These are phyloP conservation scores for Spizaetus ornatus DNA, from an alignment of 2,113 vertebrate genomes.

Conservation along the genomic window DNA sequence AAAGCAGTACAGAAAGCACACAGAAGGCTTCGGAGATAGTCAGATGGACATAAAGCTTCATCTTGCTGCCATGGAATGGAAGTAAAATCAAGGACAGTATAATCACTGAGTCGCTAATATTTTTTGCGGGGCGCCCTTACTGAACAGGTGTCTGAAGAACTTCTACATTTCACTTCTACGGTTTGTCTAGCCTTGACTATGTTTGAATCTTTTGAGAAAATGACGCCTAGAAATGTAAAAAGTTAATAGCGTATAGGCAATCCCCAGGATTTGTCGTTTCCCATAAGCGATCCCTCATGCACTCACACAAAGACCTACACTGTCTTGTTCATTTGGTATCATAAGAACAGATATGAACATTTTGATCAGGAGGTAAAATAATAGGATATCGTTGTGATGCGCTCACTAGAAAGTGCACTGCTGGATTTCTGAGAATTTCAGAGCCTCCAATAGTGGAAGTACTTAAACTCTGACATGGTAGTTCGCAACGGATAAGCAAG, in stretches of 20 bases:
- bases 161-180: neutral
- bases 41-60: neutral
- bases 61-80: neutral
- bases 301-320: neutral
- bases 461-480: neutral
- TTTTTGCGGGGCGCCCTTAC: neutral
- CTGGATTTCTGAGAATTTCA: neutral
- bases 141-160: neutral
- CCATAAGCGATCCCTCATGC: neutral
- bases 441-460: neutral
- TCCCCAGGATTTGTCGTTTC: neutral
- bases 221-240: neutral
- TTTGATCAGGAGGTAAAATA: neutral
- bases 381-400: too few species aligned
- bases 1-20: neutral
- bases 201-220: neutral
- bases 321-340: neutral
- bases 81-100: neutral
- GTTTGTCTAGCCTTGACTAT: neutral
- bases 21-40: neutral
- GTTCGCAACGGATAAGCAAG: neutral
- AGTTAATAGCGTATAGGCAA: fast-evolving
- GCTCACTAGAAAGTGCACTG: neutral
- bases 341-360: neutral
- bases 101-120: neutral